Percentiles rank a stretch among this genome's conserved stretches.
phyloP scores from a whole-genome alignment of 1,140 invertebrate species.

The Andricus grossulariae region DNA sequence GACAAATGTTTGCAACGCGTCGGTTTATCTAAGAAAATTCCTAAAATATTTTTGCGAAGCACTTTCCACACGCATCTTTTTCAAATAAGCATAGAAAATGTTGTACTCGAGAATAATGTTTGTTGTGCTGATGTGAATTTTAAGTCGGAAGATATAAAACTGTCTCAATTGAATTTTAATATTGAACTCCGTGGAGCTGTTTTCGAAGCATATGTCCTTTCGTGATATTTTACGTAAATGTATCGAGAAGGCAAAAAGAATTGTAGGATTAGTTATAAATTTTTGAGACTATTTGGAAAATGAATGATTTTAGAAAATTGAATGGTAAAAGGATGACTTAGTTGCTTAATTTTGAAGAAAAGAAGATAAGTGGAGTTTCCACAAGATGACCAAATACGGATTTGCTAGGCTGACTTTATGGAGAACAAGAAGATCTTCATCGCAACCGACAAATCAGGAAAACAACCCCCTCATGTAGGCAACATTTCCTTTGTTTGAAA shows the following conservation, averaged over 20 bases:
- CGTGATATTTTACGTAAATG: not conserved
- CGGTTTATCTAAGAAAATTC: constrained; percentile 20
- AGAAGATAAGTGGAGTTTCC: not conserved
- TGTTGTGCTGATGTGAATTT: no score
- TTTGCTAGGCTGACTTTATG: constrained; percentile 69
- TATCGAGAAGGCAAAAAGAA: not conserved
- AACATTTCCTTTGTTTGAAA: constrained; percentile 27
- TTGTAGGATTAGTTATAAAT: not conserved
- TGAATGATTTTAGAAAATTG: not conserved
- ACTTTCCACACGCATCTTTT: constrained; percentile 48
- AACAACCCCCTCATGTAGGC: constrained; percentile 75
- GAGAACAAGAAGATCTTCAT: constrained; percentile 70
- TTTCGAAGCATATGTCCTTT: constrained; percentile 35
- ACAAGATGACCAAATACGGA: constrained; percentile 71
- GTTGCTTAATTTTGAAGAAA: constrained; percentile 25
- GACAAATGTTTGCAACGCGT: constrained; percentile 27
- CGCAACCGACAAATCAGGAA: constrained; percentile 70
- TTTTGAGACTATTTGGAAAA: not conserved
- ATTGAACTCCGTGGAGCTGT: not conserved
- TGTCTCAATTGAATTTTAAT: not conserved
- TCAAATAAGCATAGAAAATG: no score
- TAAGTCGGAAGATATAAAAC: not conserved
- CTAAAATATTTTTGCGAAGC: constrained; percentile 64
- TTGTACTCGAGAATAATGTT: no score
- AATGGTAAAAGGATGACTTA: not conserved